phyloP scores from a whole-genome alignment of 2,113 vertebrate species.

The Pionites leucogaster region DNA sequence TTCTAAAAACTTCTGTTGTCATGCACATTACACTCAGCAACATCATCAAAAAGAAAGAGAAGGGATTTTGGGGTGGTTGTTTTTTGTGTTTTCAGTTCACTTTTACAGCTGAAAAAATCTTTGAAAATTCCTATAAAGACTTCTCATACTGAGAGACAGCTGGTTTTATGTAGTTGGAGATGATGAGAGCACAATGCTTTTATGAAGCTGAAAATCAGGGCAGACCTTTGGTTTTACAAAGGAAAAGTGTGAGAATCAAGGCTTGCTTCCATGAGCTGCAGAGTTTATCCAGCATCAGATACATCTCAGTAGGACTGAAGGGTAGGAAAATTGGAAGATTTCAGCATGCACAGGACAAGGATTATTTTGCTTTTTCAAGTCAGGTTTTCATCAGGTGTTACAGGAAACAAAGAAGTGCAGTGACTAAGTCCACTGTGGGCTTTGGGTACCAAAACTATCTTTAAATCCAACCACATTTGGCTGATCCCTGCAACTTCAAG shows the following conservation, averaged over 20 bases:
- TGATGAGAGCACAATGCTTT: conserved; percentile 10
- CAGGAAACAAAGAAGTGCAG: background rate
- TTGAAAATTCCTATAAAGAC: conserved; percentile 56
- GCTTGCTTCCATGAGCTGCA: background rate
- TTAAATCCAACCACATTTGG: background rate
- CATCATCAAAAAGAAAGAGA: conserved; percentile 54
- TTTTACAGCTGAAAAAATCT: conserved; percentile 44
- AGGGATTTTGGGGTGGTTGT: background rate
- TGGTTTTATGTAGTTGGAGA: conserved; percentile 13
- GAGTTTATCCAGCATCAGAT: background rate
- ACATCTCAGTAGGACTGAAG: background rate
- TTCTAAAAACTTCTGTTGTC: conserved; percentile 22
- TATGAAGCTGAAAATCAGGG: conserved; percentile 38
- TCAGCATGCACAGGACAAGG: background rate
- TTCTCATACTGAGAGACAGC: conserved; percentile 45
- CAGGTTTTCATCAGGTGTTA: background rate
- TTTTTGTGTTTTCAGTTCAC: conserved; percentile 47
- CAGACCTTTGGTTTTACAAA: conserved; percentile 17
- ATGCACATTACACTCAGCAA: conserved; percentile 14
- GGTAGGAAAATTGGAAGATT: background rate
- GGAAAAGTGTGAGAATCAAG: background rate
- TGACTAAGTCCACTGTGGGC: background rate
- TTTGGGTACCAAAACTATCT: background rate
- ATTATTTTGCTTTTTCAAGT: background rate
- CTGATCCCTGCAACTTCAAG: rapidly evolving